Evolutionary conservation across 2,797 vertebrate genomes (phyloP).

Genomic region (Anomalospiza imberbis): DNA sequence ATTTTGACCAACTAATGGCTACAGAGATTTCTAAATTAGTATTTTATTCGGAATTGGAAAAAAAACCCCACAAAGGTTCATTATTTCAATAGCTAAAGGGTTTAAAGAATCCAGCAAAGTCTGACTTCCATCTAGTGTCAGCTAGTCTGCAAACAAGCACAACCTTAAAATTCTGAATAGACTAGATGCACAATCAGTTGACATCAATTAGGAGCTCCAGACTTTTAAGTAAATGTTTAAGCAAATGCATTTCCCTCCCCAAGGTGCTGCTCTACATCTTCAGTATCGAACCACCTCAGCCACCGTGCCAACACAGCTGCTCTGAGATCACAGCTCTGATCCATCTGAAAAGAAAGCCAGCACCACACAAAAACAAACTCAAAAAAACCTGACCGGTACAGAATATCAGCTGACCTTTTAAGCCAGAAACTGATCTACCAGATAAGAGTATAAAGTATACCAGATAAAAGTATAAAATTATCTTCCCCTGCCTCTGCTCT

Average conservation of each 20-base stretch:
- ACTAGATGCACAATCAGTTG: not conserved
- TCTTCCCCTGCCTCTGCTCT: not conserved
- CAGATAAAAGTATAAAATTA: not conserved
- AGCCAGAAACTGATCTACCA: not conserved
- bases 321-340: not conserved
- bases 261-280: not conserved
- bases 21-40: not conserved
- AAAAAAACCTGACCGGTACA: not conserved
- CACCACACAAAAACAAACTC: not conserved
- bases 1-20: not conserved
- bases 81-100: not conserved
- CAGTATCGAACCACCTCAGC: not conserved
- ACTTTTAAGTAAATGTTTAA: slow-evolving; percentile 7
- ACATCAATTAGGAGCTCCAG: not conserved
- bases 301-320: not conserved
- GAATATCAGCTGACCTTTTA: slow-evolving; percentile 8
- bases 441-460: not conserved
- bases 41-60: not conserved
- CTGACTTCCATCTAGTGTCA: slow-evolving; percentile 28
- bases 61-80: not conserved
- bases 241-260: not conserved
- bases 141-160: not conserved
- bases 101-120: slow-evolving; percentile 12
- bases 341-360: not conserved
- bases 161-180: not conserved